Evolutionary conservation across 2,113 vertebrate genomes (phyloP), one percentile per base, ranked within the genome.

Genomic region (Rattus rattus): DNA sequence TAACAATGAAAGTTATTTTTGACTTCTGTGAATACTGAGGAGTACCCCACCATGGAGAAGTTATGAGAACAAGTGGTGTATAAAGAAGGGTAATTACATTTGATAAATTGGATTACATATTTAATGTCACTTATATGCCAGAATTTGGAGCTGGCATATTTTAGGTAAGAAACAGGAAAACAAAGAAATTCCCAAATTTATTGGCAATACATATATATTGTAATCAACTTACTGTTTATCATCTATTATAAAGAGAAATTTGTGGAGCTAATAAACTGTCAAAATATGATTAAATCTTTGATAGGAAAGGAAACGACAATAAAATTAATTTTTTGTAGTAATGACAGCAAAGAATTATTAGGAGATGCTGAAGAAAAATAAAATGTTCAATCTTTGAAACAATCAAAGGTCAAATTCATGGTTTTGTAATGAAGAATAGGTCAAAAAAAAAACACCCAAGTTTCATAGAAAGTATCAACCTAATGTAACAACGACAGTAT

Each of bases 391-490:
- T 24, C 77, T 12, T 54, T 69, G 47, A 95, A 95, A 91, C 84
- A 88, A 72, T 73, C 92, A 47, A 94, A 94, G n/a, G 54, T 2
- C 69, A 96, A 94, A 24, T 2, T 92, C 28, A 65, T 65, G 22
- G 8, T 47, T 43, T 47, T 47, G 5, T 88, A 69, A 94, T 90
- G 56, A 96, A 92, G 69, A 79, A 43, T 63, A 90, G 5, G 26
- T 4, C n/a, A 75, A 59, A 63, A 90, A 36, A 84, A 88, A 70
- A 80, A 43, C 43, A n/a, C 43, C 43, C 80, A 36, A 33, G 80
- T 85, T 95, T 91, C 88, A 24, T 75, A 88, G 39, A 6, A 85
- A 88, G 39, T 92, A 85, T 10, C 49, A 95, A 92, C 5, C 87
- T 49, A 13, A 7, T 3, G 0, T 39, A 52, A 94, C 84, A 81